Evolutionary conservation across 2,113 vertebrate genomes (phyloP).

Genomic region (Agapornis roseicollis): DNA sequence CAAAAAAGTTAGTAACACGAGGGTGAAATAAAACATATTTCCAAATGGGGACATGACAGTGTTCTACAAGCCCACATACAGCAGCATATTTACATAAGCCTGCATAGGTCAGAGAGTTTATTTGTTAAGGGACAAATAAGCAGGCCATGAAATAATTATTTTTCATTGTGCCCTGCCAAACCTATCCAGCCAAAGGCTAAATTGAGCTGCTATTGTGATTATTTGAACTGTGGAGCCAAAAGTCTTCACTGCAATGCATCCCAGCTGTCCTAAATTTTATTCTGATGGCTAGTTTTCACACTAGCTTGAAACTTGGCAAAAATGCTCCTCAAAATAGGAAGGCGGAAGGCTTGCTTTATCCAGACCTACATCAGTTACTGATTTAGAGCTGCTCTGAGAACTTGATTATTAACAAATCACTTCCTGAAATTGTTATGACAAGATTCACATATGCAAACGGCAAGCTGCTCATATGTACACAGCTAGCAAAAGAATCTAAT

Average conservation of each 20-base stretch:
- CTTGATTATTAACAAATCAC: slow-evolving; percentile 82
- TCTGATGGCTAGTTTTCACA: slow-evolving; percentile 82
- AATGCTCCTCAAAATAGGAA: slow-evolving; percentile 70
- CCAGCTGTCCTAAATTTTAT: slow-evolving; percentile 84
- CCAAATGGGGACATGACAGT: slow-evolving; percentile 63
- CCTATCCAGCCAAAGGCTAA: slow-evolving; percentile 82
- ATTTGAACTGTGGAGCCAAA: slow-evolving; percentile 82
- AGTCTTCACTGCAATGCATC: slow-evolving; percentile 79
- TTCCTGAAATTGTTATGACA: slow-evolving; percentile 75
- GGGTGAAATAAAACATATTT: slow-evolving; percentile 67
- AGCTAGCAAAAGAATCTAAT: slow-evolving; percentile 67
- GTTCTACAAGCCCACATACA: slow-evolving; percentile 45
- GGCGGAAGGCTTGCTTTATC: slow-evolving; percentile 68
- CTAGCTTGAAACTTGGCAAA: slow-evolving; percentile 76
- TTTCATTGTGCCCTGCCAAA: slow-evolving; percentile 85
- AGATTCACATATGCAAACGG: slow-evolving; percentile 76
- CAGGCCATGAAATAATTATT: slow-evolving; percentile 88
- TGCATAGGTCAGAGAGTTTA: slow-evolving; percentile 77
- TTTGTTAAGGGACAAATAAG: slow-evolving; percentile 83
- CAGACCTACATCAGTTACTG: slow-evolving; percentile 75
- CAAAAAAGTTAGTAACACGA: slow-evolving; percentile 48
- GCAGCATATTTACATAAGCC: slow-evolving; percentile 76
- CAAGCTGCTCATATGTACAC: slow-evolving; percentile 66
- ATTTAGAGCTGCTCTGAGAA: slow-evolving; percentile 77
- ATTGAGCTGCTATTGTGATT: slow-evolving; percentile 83